Percentiles rank a stretch among this genome's conserved stretches.
Evolutionary conservation across 2,797 vertebrate species (phyloP).

Genomic region (Paedocypris micromegethes): DNA sequence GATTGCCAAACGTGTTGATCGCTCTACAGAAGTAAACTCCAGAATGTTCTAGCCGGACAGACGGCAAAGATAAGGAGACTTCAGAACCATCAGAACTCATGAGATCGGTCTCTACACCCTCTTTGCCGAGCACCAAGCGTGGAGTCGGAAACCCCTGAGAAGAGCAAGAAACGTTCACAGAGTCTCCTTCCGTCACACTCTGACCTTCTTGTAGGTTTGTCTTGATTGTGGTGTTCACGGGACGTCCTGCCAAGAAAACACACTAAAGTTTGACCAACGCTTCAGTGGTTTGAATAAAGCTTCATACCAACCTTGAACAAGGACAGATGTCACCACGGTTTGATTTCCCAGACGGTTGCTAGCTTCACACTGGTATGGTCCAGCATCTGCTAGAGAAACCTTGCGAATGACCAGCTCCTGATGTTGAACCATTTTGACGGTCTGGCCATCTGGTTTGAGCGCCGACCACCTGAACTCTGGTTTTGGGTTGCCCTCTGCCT

Average conservation of each 20-base stretch:
- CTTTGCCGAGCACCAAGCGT: slow-evolving; percentile 61
- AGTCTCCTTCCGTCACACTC: slow-evolving; percentile 62
- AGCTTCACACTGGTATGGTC: slow-evolving; percentile 57
- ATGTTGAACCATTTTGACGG: neutral
- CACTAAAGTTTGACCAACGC: neutral
- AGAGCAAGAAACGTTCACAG: slow-evolving; percentile 60
- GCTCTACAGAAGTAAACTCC: slow-evolving; percentile 69
- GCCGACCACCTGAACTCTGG: slow-evolving; percentile 58
- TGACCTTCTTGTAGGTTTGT: slow-evolving; percentile 48
- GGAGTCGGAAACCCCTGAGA: slow-evolving; percentile 60
- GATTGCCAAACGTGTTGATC: slow-evolving; percentile 57
- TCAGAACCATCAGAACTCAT: slow-evolving; percentile 48
- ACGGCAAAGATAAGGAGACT: slow-evolving; percentile 55
- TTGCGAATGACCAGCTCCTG: slow-evolving; percentile 25
- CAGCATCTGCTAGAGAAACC: slow-evolving; percentile 39
- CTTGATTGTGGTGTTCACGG: slow-evolving; percentile 51
- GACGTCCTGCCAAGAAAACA: slow-evolving; percentile 49
- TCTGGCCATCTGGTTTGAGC: slow-evolving; percentile 7
- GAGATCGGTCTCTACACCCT: slow-evolving; percentile 20
- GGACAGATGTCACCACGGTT: slow-evolving; percentile 37
- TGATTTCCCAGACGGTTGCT: slow-evolving; percentile 52
- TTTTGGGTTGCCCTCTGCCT: slow-evolving; percentile 56
- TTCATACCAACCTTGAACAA: slow-evolving; percentile 54
- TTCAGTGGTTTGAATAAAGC: neutral
- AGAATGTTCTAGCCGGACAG: slow-evolving; percentile 54